These are phyloP conservation scores for Eilema sororculum DNA, from an alignment of 2,888 invertebrate species.

Conservation along the genomic window DNA sequence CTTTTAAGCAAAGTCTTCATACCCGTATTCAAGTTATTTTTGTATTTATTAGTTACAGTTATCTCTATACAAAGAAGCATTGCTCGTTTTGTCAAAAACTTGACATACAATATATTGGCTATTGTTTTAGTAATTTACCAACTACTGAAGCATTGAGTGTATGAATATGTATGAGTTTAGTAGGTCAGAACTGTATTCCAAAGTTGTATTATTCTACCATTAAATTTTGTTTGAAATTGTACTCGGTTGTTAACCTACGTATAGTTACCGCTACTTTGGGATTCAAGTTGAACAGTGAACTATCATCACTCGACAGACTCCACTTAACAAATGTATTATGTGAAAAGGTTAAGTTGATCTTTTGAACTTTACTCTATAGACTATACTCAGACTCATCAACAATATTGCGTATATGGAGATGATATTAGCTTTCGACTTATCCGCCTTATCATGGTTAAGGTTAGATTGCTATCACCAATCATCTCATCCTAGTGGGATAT, in stretches of 20 bases:
- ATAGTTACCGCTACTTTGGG: not conserved
- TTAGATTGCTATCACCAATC: no score
- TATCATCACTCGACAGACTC: no score
- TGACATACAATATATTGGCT: not conserved
- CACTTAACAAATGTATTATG: no score
- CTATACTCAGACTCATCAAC: no score
- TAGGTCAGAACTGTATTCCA: not conserved
- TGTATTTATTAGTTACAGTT: not conserved
- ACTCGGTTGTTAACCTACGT: not conserved
- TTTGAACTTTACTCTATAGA: no score
- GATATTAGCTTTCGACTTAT: no score
- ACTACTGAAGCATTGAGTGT: not conserved
- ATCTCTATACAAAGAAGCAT: not conserved
- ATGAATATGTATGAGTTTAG: not conserved
- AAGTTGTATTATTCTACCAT: not conserved
- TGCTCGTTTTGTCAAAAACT: not conserved
- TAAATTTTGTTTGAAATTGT: not conserved
- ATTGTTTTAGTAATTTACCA: slow-evolving; percentile 6
- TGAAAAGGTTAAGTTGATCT: no score
- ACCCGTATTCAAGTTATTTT: not conserved
- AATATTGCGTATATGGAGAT: no score
- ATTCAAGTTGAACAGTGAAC: no score
- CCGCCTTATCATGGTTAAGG: no score
- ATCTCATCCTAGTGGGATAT: no score
- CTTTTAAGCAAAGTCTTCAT: not conserved